These are phyloP conservation scores for Platysteira castanea DNA, from an alignment of 2,113 vertebrate genomes.

Conservation along the genomic window DNA sequence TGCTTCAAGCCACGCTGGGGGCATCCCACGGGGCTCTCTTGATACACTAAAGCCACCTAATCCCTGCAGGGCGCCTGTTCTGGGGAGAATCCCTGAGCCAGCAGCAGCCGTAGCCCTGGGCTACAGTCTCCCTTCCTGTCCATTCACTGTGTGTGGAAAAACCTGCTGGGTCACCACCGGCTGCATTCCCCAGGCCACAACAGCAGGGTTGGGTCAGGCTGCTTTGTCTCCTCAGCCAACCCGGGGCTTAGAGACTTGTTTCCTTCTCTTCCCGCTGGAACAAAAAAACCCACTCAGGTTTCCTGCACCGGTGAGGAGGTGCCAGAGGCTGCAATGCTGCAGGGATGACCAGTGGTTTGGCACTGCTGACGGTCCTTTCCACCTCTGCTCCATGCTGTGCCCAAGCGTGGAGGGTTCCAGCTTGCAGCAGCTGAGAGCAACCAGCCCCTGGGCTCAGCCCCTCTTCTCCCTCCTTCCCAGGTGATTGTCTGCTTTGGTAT, in stretches of 20 bases:
- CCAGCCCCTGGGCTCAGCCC: neutral
- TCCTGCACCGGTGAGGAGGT: neutral
- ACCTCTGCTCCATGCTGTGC: neutral
- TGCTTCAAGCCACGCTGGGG: neutral
- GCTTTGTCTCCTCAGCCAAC: neutral
- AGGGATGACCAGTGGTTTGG: neutral
- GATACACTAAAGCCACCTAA: neutral
- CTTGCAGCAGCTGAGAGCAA: neutral
- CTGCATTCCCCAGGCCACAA: neutral
- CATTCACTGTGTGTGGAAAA: neutral
- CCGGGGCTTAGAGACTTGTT: neutral
- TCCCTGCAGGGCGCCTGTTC: neutral
- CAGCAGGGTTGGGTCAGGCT: neutral
- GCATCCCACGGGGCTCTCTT: neutral
- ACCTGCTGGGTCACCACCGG: neutral
- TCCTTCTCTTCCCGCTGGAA: neutral
- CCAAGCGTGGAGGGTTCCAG: neutral
- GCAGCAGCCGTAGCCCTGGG: neutral
- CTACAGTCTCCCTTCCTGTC: neutral
- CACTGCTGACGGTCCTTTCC: neutral
- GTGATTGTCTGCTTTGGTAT: conserved; percentile 87
- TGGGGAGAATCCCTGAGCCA: neutral
- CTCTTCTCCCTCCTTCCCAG: conserved; percentile 57
- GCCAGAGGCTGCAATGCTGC: neutral
- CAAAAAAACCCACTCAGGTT: neutral